Evolutionary conservation across 2,797 vertebrate species (phyloP).

Genomic region (Momotus momota): DNA sequence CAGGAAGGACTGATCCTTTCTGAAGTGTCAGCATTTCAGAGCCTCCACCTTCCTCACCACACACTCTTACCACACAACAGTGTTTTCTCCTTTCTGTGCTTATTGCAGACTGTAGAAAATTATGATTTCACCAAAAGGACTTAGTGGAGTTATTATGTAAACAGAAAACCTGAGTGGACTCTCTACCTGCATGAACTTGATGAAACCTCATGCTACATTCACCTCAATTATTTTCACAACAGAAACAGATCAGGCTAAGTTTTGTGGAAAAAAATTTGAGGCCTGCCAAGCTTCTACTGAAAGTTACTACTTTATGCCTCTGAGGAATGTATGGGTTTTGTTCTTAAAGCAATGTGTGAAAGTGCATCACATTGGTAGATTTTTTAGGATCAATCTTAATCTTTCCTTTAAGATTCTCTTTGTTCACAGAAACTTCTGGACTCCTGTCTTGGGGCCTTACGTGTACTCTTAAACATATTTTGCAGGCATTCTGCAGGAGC

Average conservation of each 20-base stretch:
- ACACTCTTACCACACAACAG: neutral
- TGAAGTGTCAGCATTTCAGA: neutral
- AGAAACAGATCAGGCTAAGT: neutral
- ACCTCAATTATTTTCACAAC: slow-evolving; percentile 5
- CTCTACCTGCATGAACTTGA: neutral
- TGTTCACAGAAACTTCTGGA: neutral
- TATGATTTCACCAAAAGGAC: neutral
- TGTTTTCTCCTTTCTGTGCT: neutral
- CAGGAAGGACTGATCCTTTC: neutral
- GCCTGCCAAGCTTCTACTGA: neutral
- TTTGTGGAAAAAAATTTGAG: neutral
- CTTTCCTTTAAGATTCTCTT: neutral
- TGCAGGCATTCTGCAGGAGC: neutral
- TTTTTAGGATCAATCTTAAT: neutral
- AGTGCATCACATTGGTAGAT: neutral
- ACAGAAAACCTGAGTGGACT: neutral
- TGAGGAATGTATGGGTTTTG: neutral
- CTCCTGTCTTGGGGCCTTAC: neutral
- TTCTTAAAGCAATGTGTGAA: neutral
- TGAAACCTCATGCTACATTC: neutral
- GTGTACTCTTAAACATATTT: neutral
- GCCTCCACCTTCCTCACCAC: neutral
- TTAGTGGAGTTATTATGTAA: neutral
- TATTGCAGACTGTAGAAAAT: neutral
- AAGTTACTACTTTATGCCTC: neutral